Base-by-base conservation (phyloP, 1,140 invertebrate species). In the Eueides isabella region DNA sequence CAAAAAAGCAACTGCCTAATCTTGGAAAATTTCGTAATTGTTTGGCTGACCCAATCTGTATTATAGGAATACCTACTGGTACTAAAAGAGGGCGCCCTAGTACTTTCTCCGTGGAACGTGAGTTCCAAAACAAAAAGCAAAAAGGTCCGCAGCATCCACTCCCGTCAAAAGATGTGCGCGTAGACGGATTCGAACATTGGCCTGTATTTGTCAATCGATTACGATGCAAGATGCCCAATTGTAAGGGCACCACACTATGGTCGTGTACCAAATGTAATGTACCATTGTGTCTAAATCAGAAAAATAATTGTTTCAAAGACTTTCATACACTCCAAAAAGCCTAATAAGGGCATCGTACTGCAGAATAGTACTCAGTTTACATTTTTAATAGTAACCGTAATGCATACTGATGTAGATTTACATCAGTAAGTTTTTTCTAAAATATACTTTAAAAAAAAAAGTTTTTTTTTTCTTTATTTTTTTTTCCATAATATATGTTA, bases 21-120 rank as follows among this genome's bases (percentile, higher is more conserved):
- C 80, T 86, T 76, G 80, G 80, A 35, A 55, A 81, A 72, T 83
- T 85, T 79, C 77, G 79, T 69, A 80, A 80, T 77, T 70, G 76
- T 67, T 84, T 85, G 67, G 79, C 82, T 75, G 75, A 79, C 69
- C 78, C 74, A 77, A 78, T 86, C 75, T 86, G 81, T 62, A 81
- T 79, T 74, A 76, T 81, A 77, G 77, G 71, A 69, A 76, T 76
- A 48, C 19, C 48, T 65, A 35, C 69, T 66, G 72, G 75, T 48
- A 72, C 31, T 62, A 74, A 77, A 72, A 72, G 70, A 73, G 67
- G 63, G 19, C 66, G 75, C 12, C 63, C 68, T 23, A 78, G 76
- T 72, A 78, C 62, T 73, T 66, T 61, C 72, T 72, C 71, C 73
- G 14, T 77, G 69, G 74, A 76, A 74, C 74, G 68, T 61, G 74